Percentiles rank a stretch among this genome's conserved stretches.
Evolutionary conservation across 2,797 vertebrate genomes (phyloP).

Genomic region (Pristis pectinata): DNA sequence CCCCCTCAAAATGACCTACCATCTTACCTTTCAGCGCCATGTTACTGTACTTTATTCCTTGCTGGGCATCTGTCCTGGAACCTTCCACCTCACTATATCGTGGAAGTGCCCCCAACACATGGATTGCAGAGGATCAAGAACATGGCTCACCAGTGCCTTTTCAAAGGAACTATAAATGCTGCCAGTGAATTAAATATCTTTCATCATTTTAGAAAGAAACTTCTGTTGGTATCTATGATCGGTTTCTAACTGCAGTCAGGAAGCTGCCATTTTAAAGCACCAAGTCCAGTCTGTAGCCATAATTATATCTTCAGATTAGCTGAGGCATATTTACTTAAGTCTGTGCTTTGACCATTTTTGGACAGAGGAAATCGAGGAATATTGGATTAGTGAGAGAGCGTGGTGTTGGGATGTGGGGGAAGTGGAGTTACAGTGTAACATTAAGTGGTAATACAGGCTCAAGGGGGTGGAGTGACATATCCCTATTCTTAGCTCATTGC

Average conservation of each 20-base stretch:
- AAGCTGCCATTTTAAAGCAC: not conserved
- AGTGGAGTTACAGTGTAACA: not conserved
- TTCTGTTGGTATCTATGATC: not conserved
- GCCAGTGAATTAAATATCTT: not conserved
- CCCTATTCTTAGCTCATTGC: not conserved
- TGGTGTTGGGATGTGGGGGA: not conserved
- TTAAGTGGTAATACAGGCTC: not conserved
- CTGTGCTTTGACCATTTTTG: not conserved
- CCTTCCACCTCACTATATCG: too few species aligned
- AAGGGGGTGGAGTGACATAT: not conserved
- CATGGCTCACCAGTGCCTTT: too few species aligned
- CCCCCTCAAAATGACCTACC: too few species aligned
- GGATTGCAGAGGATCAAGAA: too few species aligned
- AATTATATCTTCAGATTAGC: not conserved
- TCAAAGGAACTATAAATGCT: too few species aligned
- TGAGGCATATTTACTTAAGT: not conserved
- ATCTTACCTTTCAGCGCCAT: too few species aligned
- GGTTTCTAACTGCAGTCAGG: not conserved
- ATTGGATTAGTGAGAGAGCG: not conserved
- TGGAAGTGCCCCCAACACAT: too few species aligned
- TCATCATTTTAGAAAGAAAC: not conserved
- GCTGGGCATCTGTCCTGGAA: too few species aligned
- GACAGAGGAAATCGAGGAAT: not conserved
- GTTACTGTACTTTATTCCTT: too few species aligned
- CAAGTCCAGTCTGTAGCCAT: not conserved